Conservation (phyloP, 2,888 invertebrate genomes). For the Zhengitettix transpicula region DNA sequence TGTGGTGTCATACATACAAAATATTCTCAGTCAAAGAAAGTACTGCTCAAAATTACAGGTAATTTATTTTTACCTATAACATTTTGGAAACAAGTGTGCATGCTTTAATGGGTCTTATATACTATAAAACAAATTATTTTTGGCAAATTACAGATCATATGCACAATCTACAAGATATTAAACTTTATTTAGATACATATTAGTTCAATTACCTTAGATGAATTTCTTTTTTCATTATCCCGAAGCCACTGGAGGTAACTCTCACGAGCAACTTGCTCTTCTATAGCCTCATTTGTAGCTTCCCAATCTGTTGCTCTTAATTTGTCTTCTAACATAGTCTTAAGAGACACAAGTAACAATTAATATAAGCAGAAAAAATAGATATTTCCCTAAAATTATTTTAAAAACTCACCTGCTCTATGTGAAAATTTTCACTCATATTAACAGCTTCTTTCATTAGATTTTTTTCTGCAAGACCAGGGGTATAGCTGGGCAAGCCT, state of each 20-base stretch:
- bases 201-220: conserved; percentile 22
- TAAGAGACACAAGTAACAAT: conserved; percentile 11
- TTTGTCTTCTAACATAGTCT: conserved; percentile 84
- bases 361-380: not conserved
- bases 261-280: conserved; percentile 72
- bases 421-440: conserved; percentile 60
- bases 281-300: conserved; percentile 77
- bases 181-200: no score
- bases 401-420: conserved; percentile 45
- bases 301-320: conserved; percentile 81
- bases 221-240: conserved; percentile 40
- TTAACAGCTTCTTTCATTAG: conserved; percentile 55
- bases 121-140: no score
- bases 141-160: no score
- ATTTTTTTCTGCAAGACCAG: conserved; percentile 53
- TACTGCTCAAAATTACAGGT: no score
- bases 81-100: no score
- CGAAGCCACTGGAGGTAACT: conserved; percentile 67
- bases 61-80: no score
- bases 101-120: no score
- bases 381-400: not conserved
- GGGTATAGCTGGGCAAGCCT: conserved; percentile 64
- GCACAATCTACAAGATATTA: no score
- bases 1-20: no score
- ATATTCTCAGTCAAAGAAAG: no score